phyloP scores from a whole-genome alignment of 2,113 vertebrate genomes.

The Hippocampus mohnikei region DNA sequence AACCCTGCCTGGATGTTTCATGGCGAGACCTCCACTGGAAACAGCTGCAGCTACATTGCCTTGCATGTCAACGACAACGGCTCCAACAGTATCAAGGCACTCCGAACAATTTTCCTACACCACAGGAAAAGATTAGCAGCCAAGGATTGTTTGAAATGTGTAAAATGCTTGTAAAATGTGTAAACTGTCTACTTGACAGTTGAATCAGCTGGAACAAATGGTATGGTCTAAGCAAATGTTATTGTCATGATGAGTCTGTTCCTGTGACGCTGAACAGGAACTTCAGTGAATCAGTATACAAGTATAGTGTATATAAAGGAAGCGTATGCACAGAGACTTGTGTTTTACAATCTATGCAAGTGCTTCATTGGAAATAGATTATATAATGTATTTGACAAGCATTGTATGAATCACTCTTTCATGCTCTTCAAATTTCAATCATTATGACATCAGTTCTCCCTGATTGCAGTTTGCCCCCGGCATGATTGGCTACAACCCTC shows the following conservation, averaged over 20 bases:
- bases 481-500: slow-evolving; percentile 34
- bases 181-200: background rate
- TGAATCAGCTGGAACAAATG: background rate
- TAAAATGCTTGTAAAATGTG: too few species aligned
- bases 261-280: background rate
- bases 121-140: slow-evolving; percentile 10
- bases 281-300: background rate
- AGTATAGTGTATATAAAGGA: background rate
- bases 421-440: slow-evolving; percentile 26
- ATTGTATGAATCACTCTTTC: slow-evolving; percentile 26
- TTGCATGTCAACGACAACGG: slow-evolving; percentile 92
- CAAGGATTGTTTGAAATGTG: background rate
- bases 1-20: slow-evolving; percentile 96
- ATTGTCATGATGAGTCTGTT: background rate
- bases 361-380: background rate
- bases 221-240: background rate
- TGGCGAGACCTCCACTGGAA: slow-evolving; percentile 94
- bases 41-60: slow-evolving; percentile 97
- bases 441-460: slow-evolving; percentile 36
- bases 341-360: background rate
- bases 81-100: slow-evolving; percentile 92
- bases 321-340: background rate
- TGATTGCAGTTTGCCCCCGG: slow-evolving; percentile 63
- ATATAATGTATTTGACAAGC: background rate
- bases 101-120: slow-evolving; percentile 85